These are phyloP conservation scores for Drosophila orosa DNA, from an alignment of 1,140 invertebrate genomes.

Conservation along the genomic window DNA sequence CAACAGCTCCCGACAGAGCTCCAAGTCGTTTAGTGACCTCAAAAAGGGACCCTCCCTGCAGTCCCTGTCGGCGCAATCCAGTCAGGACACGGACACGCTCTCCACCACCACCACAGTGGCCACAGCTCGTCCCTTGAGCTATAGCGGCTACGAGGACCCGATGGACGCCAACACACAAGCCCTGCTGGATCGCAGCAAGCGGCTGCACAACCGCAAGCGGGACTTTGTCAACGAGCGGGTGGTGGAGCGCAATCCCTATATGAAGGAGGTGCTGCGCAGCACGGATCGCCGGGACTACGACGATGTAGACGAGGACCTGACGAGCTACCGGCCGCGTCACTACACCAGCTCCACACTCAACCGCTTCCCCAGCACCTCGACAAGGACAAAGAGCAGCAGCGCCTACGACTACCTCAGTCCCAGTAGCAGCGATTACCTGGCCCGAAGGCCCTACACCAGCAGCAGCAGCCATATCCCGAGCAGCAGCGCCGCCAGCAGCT, in stretches of 20 bases:
- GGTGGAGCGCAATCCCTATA: constrained; percentile 82
- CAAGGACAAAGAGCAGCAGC: constrained; percentile 41
- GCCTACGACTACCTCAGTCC: constrained; percentile 64
- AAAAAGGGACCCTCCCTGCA: constrained; percentile 54
- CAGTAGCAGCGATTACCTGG: constrained; percentile 44
- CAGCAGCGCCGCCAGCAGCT: constrained; percentile 25
- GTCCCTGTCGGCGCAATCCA: constrained; percentile 67
- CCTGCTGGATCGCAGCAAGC: constrained; percentile 76
- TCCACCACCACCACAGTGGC: constrained; percentile 68
- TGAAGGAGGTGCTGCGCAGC: constrained; percentile 69
- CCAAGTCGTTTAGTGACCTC: constrained; percentile 64
- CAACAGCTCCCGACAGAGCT: constrained; percentile 54
- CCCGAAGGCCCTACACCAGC: constrained; percentile 44
- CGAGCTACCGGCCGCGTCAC: constrained; percentile 58
- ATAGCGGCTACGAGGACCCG: constrained; percentile 44
- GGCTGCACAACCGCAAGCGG: constrained; percentile 74
- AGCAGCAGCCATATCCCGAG: constrained; percentile 17
- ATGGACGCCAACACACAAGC: constrained; percentile 71
- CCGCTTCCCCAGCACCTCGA: constrained; percentile 68
- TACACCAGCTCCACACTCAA: constrained; percentile 45
- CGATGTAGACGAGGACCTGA: constrained; percentile 59
- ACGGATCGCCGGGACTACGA: constrained; percentile 53
- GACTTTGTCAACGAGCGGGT: constrained; percentile 82
- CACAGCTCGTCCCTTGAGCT: constrained; percentile 48
- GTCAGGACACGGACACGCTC: constrained; percentile 61